These are phyloP conservation scores for Carassius auratus DNA, from an alignment of 2,113 vertebrate genomes.

Conservation along the genomic window DNA sequence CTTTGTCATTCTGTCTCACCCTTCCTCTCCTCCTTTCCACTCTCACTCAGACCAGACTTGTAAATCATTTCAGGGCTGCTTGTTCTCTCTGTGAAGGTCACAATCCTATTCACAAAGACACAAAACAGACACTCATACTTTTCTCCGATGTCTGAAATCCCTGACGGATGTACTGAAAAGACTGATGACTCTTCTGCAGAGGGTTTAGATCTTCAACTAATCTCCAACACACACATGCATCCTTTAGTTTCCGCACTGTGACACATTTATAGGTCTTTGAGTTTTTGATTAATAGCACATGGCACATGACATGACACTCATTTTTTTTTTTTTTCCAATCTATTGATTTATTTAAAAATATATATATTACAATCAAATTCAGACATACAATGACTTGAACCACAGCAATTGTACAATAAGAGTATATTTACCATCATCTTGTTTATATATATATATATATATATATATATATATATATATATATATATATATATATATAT, in stretches of 20 bases:
- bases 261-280: background rate
- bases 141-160: slow-evolving; percentile 19
- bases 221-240: slow-evolving; percentile 3
- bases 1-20: slow-evolving; percentile 42
- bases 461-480: too few relatives aligned
- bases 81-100: slow-evolving; percentile 38
- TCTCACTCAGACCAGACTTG: slow-evolving; percentile 19
- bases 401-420: background rate
- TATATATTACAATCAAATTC: background rate
- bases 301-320: background rate
- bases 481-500: too few relatives aligned
- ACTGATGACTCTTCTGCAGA: slow-evolving; percentile 31
- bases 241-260: background rate
- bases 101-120: slow-evolving; percentile 43
- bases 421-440: too few relatives aligned
- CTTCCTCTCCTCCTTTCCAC: slow-evolving; percentile 30
- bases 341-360: background rate
- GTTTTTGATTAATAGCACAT: background rate
- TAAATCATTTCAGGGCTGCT: slow-evolving; percentile 40
- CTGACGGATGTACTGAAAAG: slow-evolving; percentile 12
- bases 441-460: too few relatives aligned
- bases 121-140: slow-evolving; percentile 33
- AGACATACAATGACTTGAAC: background rate
- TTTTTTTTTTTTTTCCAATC: background rate
- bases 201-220: slow-evolving; percentile 30